Evolutionary conservation across 2,113 vertebrate species (phyloP).

Genomic region (Podocnemis expansa): DNA sequence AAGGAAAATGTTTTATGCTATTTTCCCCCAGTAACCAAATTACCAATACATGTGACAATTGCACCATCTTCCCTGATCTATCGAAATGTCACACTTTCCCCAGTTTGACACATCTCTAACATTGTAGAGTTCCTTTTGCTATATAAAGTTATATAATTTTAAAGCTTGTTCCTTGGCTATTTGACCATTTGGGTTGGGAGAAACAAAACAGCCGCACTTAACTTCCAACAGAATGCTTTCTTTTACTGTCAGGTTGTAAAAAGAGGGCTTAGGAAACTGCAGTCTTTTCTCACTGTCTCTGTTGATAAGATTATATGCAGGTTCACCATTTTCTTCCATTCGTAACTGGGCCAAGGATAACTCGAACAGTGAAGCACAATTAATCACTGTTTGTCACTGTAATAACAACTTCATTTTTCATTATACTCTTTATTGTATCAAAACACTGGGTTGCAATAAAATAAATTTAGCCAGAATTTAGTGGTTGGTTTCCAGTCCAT

Average conservation of each 20-base stretch:
- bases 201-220: background rate
- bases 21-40: background rate
- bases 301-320: constrained; percentile 12
- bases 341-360: background rate
- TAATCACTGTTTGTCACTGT: background rate
- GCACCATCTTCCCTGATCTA: constrained; percentile 13
- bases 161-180: background rate
- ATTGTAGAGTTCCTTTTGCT: background rate
- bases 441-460: background rate
- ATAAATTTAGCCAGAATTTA: background rate
- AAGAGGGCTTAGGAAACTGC: background rate
- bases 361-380: fast-evolving
- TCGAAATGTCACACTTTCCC: background rate
- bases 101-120: background rate
- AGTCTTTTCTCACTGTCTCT: constrained; percentile 19
- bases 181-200: constrained; percentile 47
- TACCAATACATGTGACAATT: background rate
- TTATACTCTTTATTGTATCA: background rate
- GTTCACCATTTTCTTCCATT: background rate
- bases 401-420: background rate
- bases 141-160: constrained; percentile 8
- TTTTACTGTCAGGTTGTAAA: background rate
- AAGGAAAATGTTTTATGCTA: background rate
- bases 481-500: background rate
- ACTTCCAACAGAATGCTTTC: background rate